Conservation (phyloP, 2,113 vertebrate species). For the Chionis minor region DNA sequence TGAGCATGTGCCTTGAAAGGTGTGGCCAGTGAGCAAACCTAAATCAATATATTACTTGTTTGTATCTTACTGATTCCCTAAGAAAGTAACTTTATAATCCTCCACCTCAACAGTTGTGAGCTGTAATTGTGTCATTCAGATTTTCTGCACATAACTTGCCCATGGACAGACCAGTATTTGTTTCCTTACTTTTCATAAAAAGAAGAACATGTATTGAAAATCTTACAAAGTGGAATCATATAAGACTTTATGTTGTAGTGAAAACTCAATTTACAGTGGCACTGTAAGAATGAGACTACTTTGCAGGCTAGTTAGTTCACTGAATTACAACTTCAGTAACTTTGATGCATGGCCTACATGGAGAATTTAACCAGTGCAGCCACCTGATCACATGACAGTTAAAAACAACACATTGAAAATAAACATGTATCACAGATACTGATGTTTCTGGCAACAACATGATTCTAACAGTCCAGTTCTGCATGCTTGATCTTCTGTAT, state of each 20-base stretch:
- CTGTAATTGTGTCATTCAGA: neutral
- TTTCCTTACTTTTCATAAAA: neutral
- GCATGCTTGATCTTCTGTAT: constrained; percentile 27
- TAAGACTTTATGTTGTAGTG: neutral
- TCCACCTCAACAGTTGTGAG: neutral
- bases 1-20: neutral
- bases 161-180: neutral
- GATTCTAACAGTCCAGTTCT: constrained; percentile 12
- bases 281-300: neutral
- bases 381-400: neutral
- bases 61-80: neutral
- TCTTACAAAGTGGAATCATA: neutral
- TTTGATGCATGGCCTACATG: constrained; percentile 18
- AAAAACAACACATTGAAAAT: constrained; percentile 1
- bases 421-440: neutral
- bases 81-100: neutral
- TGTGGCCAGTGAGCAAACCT: neutral
- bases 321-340: neutral
- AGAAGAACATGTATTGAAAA: neutral
- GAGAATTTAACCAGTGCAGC: neutral
- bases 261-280: neutral
- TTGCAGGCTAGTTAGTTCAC: neutral
- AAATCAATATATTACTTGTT: neutral
- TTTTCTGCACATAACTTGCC: neutral
- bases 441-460: constrained; percentile 41